Evolutionary conservation across 2,797 vertebrate species (phyloP).

Genomic region (Gallinago stenura): DNA sequence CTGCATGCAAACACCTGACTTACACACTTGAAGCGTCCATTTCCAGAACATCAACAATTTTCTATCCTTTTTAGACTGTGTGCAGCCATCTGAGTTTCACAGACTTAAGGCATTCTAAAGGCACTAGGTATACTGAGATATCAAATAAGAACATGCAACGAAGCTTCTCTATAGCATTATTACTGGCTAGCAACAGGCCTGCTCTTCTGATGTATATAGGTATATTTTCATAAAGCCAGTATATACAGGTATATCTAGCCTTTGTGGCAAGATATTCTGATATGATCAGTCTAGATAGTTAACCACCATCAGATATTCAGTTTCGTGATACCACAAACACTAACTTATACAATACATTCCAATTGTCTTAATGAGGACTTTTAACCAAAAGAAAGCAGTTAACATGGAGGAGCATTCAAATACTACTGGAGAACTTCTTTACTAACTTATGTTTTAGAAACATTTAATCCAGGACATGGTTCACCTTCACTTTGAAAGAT

Average conservation of each 20-base stretch:
- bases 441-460: background rate
- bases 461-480: background rate
- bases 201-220: background rate
- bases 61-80: background rate
- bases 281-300: background rate
- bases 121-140: background rate
- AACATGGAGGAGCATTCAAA: background rate
- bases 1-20: background rate
- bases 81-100: background rate
- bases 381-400: background rate
- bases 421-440: background rate
- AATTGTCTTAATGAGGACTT: background rate
- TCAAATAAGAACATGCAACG: background rate
- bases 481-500: background rate
- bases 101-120: background rate
- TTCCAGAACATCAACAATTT: background rate
- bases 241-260: background rate
- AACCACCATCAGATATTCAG: background rate
- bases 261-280: background rate
- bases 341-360: background rate
- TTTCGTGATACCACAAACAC: background rate
- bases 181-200: background rate
- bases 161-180: background rate
- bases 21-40: background rate
- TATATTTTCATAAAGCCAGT: background rate